phyloP scores from a whole-genome alignment of 2,888 invertebrate genomes.

The Enchytraeus crypticus region DNA sequence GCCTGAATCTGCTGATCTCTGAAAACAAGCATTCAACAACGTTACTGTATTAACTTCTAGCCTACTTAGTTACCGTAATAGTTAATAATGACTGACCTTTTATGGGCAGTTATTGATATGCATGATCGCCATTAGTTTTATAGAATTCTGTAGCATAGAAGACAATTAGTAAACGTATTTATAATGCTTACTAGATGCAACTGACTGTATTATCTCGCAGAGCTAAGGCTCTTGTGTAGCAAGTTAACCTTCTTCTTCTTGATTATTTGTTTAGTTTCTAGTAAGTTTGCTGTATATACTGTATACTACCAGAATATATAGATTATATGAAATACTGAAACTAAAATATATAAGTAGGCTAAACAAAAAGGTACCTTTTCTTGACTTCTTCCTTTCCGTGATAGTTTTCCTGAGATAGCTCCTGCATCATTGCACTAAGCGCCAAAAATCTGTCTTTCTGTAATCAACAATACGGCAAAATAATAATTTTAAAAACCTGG shows the following conservation, averaged over 20 bases:
- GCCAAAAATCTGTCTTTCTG: conserved; percentile 86
- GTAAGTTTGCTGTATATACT: not conserved
- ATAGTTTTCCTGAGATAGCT: conserved; percentile 81
- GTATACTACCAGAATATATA: not conserved
- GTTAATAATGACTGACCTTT: no score
- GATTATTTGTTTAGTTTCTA: no score
- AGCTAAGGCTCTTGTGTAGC: no score
- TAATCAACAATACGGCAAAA: conserved; percentile 19
- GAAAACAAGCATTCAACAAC: not conserved
- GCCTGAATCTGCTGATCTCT: conserved; percentile 69
- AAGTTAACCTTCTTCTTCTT: no score
- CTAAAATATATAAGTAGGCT: not conserved
- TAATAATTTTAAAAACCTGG: not conserved
- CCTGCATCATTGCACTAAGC: conserved; percentile 83
- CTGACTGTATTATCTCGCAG: no score
- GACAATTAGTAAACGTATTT: not conserved
- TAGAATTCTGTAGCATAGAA: no score
- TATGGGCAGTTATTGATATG: no score
- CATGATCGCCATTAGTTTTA: no score
- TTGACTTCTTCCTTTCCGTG: conserved; percentile 73
- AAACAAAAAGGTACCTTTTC: conserved; percentile 12
- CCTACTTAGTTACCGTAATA: no score
- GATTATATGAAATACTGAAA: not conserved
- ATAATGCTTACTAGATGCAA: no score
- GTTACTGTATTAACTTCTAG: no score